These are phyloP conservation scores for Aphaenogaster ashmeadi DNA, from an alignment of 1,140 invertebrate genomes.

Conservation along the genomic window DNA sequence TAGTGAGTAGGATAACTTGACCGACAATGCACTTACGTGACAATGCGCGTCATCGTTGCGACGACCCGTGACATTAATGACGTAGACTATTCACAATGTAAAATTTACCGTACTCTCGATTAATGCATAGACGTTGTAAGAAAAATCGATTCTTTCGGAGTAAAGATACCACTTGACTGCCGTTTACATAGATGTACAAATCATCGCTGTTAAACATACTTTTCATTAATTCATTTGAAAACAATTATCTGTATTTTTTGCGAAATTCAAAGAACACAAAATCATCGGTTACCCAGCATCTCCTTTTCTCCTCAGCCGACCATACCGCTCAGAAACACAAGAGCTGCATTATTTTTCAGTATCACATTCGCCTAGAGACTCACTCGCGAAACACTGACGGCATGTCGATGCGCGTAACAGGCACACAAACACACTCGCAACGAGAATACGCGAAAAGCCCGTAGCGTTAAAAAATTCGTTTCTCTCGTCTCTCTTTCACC, in stretches of 20 bases:
- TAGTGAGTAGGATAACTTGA: slow-evolving; percentile 59
- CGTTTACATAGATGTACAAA: neutral
- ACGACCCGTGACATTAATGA: slow-evolving; percentile 46
- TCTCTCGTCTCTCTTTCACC: neutral
- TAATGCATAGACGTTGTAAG: neutral
- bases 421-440: slow-evolving; percentile 19
- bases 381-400: slow-evolving; percentile 20
- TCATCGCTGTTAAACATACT: neutral
- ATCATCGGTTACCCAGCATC: slow-evolving; percentile 3
- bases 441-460: neutral
- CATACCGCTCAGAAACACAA: neutral
- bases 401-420: neutral
- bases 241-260: neutral
- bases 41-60: slow-evolving; percentile 26
- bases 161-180: neutral
- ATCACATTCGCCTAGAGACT: slow-evolving; percentile 13
- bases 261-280: neutral
- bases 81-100: neutral
- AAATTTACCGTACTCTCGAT: neutral
- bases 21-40: slow-evolving; percentile 50
- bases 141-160: neutral
- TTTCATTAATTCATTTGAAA: neutral
- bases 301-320: neutral
- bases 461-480: neutral
- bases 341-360: neutral